Evolutionary conservation across 2,888 invertebrate genomes (phyloP).

Genomic region (Pristionchus entomophagus): DNA sequence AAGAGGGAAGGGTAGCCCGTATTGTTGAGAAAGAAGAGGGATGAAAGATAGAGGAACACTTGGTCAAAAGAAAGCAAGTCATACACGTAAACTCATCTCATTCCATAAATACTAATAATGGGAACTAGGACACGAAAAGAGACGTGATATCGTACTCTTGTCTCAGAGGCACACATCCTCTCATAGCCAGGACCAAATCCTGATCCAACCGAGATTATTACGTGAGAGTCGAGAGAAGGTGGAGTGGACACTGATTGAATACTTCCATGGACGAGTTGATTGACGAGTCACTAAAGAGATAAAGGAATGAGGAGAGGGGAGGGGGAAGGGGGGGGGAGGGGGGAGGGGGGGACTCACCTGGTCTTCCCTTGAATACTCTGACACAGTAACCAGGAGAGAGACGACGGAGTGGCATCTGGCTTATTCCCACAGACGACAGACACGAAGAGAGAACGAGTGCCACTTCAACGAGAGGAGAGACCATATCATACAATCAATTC

Average conservation of each 20-base stretch:
- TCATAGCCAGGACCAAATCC: conserved; percentile 42
- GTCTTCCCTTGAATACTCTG: conserved; percentile 52
- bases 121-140: not conserved
- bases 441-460: conserved; percentile 72
- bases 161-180: conserved; percentile 16
- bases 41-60: not conserved
- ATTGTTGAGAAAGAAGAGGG: not conserved
- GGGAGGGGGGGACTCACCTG: not conserved
- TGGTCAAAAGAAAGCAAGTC: not conserved
- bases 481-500: not conserved
- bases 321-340: not conserved
- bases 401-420: conserved; percentile 69
- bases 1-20: not conserved
- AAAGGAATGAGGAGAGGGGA: not conserved
- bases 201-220: conserved; percentile 40
- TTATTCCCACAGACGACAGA: conserved; percentile 59
- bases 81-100: not conserved
- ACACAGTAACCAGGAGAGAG: conserved; percentile 75
- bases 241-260: conserved; percentile 22
- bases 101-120: conserved; percentile 13
- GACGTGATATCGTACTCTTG: not conserved
- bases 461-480: conserved; percentile 60
- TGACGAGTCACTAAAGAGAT: not conserved
- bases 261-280: not conserved
- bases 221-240: not conserved